phyloP scores from a whole-genome alignment of 2,113 vertebrate species.

The Ophthalmotilapia sp. region DNA sequence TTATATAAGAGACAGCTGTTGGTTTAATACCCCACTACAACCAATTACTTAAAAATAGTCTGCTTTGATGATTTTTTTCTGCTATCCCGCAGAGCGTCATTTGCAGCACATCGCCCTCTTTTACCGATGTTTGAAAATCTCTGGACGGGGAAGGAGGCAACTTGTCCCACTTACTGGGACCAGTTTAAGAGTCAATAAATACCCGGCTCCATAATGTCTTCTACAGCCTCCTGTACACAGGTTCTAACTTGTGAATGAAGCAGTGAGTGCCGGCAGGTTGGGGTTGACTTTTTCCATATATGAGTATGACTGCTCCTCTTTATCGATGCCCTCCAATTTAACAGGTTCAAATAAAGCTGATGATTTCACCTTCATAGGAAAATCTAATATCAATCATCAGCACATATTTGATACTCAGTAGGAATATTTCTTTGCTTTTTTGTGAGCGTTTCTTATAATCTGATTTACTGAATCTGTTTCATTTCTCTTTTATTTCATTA shows the following conservation, averaged over 20 bases:
- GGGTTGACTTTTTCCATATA: neutral
- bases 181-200: neutral
- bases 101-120: neutral
- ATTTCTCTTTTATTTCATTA: neutral
- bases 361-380: neutral
- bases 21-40: neutral
- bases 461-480: neutral
- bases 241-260: neutral
- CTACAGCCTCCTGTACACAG: neutral
- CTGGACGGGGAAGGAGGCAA: neutral
- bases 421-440: neutral
- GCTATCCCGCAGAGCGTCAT: neutral
- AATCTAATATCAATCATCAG: neutral
- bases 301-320: neutral
- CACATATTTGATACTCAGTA: neutral
- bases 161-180: neutral
- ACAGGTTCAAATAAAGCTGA: neutral
- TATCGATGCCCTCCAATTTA: neutral
- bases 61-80: neutral
- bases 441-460: accelerated
- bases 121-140: neutral
- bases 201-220: neutral
- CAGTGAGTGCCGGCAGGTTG: neutral
- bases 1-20: neutral
- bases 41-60: neutral